These are phyloP conservation scores for Melanostoma mellinum DNA, from an alignment of 2,888 invertebrate species.

Conservation along the genomic window DNA sequence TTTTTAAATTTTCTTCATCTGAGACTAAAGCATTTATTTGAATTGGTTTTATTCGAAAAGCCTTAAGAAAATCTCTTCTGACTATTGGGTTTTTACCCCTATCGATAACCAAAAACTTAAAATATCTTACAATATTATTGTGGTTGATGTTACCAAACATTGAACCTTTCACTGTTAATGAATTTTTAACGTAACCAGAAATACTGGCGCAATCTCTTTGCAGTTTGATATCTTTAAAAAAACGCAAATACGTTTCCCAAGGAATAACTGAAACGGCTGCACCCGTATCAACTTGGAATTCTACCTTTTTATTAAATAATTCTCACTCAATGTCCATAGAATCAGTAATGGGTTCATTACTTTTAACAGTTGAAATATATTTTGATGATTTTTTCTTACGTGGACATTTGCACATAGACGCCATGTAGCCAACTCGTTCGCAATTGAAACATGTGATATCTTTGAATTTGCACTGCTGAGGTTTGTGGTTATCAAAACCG, in stretches of 20 bases:
- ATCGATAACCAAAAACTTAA: conserved; percentile 26
- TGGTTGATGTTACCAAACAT: not conserved
- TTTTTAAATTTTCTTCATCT: conserved; percentile 16
- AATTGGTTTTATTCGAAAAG: conserved; percentile 14
- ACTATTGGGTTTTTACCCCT: conserved; percentile 15
- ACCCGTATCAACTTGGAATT: no score
- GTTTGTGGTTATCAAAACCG: conserved; percentile 11
- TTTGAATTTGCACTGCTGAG: conserved; percentile 3
- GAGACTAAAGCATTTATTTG: conserved; percentile 11
- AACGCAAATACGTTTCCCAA: conserved; percentile 13
- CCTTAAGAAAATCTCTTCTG: conserved; percentile 19
- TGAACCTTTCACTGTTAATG: not conserved
- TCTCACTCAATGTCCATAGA: not conserved
- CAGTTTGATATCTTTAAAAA: conserved; percentile 7
- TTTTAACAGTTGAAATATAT: conserved; percentile 11
- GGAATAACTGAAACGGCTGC: conserved; percentile 17
- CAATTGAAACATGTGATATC: not conserved
- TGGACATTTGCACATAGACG: conserved; percentile 11
- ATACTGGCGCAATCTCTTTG: conserved; percentile 13
- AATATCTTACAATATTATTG: not conserved
- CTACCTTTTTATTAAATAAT: no score
- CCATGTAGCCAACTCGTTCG: not conserved
- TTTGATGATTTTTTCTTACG: conserved; percentile 1
- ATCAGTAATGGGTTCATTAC: conserved; percentile 14
- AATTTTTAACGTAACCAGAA: conserved; percentile 23